Conservation (phyloP, 2,113 vertebrate genomes). For the Caloenas nicobarica region DNA sequence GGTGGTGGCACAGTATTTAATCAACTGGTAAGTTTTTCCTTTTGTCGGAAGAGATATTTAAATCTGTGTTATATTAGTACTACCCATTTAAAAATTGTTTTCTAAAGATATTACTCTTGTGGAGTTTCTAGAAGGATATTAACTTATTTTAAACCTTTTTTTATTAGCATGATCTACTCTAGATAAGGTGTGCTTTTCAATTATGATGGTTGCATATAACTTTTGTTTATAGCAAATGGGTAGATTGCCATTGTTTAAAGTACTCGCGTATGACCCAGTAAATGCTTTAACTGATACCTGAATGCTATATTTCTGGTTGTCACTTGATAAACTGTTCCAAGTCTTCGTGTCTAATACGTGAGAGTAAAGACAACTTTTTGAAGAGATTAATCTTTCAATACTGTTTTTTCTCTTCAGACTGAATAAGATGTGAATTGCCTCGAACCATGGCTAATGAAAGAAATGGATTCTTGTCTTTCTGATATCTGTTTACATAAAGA, state of each 20-base stretch:
- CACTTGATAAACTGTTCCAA: background rate
- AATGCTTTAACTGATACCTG: background rate
- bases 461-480: slow-evolving; percentile 94
- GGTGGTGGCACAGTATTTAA: slow-evolving; percentile 74
- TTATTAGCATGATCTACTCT: background rate
- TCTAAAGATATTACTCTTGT: background rate
- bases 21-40: slow-evolving; percentile 75
- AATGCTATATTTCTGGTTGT: background rate
- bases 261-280: background rate
- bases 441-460: slow-evolving; percentile 86
- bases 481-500: slow-evolving; percentile 88
- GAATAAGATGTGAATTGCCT: slow-evolving; percentile 81
- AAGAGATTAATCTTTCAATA: background rate
- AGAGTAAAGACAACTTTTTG: background rate
- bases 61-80: background rate
- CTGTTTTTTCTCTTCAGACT: slow-evolving; percentile 66
- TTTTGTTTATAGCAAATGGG: background rate
- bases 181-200: background rate
- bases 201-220: background rate
- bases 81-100: background rate
- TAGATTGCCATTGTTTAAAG: background rate
- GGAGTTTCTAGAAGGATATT: background rate
- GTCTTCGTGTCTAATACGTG: background rate
- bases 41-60: background rate
- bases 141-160: background rate